Conservation (phyloP, 2,888 invertebrate species). For the Papilio demoleus region DNA sequence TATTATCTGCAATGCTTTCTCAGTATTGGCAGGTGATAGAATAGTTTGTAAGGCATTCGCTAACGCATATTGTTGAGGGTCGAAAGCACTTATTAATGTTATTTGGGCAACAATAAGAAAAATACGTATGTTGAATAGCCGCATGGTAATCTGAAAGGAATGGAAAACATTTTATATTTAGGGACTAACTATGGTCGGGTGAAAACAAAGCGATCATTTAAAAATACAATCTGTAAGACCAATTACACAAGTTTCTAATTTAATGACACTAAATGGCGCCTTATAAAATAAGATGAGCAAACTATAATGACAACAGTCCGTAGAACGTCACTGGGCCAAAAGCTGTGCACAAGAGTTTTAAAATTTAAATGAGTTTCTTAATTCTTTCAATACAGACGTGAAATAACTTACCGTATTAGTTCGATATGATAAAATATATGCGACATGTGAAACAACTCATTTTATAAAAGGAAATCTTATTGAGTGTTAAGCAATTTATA, state of each 20-base stretch:
- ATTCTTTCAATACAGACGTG: no score
- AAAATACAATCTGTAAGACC: no score
- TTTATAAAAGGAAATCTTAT: constrained; percentile 38
- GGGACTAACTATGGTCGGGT: background rate
- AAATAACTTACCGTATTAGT: constrained; percentile 35
- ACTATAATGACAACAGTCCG: no score
- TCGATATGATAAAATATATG: constrained; percentile 13
- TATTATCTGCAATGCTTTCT: constrained; percentile 50
- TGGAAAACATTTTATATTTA: background rate
- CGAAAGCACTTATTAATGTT: constrained; percentile 33
- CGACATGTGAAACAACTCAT: constrained; percentile 19
- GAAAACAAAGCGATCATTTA: no score
- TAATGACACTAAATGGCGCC: no score
- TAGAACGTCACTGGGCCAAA: no score
- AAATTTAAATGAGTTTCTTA: no score
- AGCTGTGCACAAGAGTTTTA: no score
- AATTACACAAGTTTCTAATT: no score
- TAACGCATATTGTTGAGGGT: constrained; percentile 41
- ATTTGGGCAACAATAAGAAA: constrained; percentile 17
- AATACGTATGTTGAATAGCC: background rate
- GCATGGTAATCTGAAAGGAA: constrained; percentile 39
- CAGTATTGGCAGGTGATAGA: constrained; percentile 52
- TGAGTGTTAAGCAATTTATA: constrained; percentile 26
- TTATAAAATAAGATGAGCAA: no score
- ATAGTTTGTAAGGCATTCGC: constrained; percentile 52